Conservation (phyloP, 1,140 invertebrate species). For the Hycleus phaleratus region DNA sequence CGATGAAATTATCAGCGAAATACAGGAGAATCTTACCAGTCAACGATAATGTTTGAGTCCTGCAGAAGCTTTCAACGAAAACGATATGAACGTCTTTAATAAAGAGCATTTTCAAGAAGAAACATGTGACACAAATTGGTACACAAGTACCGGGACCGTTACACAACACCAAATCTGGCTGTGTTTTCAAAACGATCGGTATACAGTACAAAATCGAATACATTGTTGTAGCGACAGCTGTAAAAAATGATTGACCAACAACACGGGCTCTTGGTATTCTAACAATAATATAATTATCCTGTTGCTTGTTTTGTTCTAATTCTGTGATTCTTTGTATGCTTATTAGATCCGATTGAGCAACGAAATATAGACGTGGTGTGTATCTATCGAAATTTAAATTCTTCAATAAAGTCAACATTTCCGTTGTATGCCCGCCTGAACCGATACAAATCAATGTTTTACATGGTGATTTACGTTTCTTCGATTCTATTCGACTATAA, state of each 20-base stretch:
- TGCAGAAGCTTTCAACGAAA: constrained; percentile 91
- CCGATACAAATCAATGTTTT: constrained; percentile 39
- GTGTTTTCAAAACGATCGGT: constrained; percentile 59
- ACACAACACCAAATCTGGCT: constrained; percentile 73
- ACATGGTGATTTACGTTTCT: constrained; percentile 24
- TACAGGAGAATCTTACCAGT: constrained; percentile 80
- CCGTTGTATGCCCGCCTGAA: constrained; percentile 71
- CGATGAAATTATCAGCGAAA: constrained; percentile 77
- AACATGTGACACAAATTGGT: constrained; percentile 42
- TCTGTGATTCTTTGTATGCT: constrained; percentile 59
- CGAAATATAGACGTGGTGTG: constrained; percentile 64
- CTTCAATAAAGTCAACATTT: constrained; percentile 70
- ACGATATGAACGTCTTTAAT: constrained; percentile 67
- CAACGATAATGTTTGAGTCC: constrained; percentile 81
- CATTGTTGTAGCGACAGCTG: constrained; percentile 70
- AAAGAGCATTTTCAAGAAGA: constrained; percentile 43
- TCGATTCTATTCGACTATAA: constrained; percentile 18
- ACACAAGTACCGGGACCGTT: constrained; percentile 96
- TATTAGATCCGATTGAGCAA: constrained; percentile 69
- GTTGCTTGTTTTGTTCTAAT: constrained; percentile 41
- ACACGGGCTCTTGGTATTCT: constrained; percentile 75
- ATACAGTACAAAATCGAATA: constrained; percentile 60
- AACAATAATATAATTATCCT: constrained; percentile 46
- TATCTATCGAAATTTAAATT: constrained; percentile 54
- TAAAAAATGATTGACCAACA: constrained; percentile 79